Conservation (phyloP, 2,797 vertebrate genomes). For the Chrysocyon brachyurus region DNA sequence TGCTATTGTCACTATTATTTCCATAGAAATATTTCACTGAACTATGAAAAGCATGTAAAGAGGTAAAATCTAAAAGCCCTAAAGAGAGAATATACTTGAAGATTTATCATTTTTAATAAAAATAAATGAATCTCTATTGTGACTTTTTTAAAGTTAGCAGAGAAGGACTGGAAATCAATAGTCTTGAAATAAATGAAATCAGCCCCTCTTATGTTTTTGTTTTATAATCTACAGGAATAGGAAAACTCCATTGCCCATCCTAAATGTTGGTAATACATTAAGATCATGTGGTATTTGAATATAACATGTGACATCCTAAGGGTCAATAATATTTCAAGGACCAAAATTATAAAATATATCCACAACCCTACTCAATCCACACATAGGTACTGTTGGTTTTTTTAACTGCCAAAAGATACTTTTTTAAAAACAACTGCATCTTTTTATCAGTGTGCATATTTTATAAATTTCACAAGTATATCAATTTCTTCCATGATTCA, state of each 20-base stretch:
- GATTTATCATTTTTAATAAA: conserved; percentile 4
- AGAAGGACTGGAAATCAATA: background rate
- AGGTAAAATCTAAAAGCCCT: conserved; percentile 20
- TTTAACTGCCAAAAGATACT: conserved; percentile 74
- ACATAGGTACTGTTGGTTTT: conserved; percentile 56
- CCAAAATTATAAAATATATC: background rate
- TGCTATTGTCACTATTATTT: background rate
- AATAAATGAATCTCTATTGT: background rate
- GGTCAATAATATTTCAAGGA: background rate
- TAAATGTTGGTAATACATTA: background rate
- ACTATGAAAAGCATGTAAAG: background rate
- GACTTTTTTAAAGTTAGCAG: background rate
- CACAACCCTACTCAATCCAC: background rate
- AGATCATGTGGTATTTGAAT: background rate
- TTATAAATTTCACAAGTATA: conserved; percentile 83
- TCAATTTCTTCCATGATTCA: conserved; percentile 78
- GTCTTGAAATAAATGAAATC: conserved; percentile 23
- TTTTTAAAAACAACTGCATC: conserved; percentile 72
- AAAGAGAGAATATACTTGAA: background rate
- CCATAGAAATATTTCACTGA: conserved; percentile 45
- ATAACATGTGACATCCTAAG: background rate
- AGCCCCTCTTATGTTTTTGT: background rate
- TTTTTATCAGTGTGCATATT: conserved; percentile 76
- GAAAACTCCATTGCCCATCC: background rate
- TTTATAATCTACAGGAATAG: background rate